phyloP scores from a whole-genome alignment of 2,888 invertebrate genomes.

The Helleia helle region DNA sequence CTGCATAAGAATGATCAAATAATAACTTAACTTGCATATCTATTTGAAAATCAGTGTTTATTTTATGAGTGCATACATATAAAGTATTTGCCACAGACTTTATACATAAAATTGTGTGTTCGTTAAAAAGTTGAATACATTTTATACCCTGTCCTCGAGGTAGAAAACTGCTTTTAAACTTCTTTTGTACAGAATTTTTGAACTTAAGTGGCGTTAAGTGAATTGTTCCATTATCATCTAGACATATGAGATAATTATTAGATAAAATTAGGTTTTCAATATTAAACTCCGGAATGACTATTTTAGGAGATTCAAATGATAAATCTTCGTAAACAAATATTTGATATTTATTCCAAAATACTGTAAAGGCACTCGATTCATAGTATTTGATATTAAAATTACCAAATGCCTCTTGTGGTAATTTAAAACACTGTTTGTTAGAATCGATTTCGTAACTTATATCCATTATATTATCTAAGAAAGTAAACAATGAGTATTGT shows the following conservation, averaged over 20 bases:
- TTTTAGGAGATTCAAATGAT: constrained; percentile 31
- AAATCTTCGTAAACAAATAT: constrained; percentile 44
- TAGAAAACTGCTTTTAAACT: constrained; percentile 33
- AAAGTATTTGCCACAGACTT: constrained; percentile 31
- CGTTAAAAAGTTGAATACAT: constrained; percentile 21
- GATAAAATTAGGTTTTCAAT: constrained; percentile 33
- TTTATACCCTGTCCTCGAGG: constrained; percentile 30
- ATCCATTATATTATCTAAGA: not conserved
- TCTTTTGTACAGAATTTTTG: constrained; percentile 36
- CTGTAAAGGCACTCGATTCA: constrained; percentile 26
- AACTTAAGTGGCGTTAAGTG: constrained; percentile 42
- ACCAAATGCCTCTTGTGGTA: constrained; percentile 27
- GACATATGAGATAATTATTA: constrained; percentile 39
- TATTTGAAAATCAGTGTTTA: constrained; percentile 33
- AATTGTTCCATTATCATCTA: constrained; percentile 39
- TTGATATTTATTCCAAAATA: constrained; percentile 58
- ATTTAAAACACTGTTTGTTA: constrained; percentile 35
- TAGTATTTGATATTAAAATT: constrained; percentile 39
- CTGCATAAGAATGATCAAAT: not conserved
- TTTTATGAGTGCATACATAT: constrained; percentile 33
- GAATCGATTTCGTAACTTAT: constrained; percentile 18
- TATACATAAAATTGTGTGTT: constrained; percentile 30
- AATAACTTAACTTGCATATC: constrained; percentile 10
- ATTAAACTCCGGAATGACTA: constrained; percentile 38
- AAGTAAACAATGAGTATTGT: no score